Evolutionary conservation across 1,140 invertebrate genomes (phyloP).

Genomic region (Bombus huntii): DNA sequence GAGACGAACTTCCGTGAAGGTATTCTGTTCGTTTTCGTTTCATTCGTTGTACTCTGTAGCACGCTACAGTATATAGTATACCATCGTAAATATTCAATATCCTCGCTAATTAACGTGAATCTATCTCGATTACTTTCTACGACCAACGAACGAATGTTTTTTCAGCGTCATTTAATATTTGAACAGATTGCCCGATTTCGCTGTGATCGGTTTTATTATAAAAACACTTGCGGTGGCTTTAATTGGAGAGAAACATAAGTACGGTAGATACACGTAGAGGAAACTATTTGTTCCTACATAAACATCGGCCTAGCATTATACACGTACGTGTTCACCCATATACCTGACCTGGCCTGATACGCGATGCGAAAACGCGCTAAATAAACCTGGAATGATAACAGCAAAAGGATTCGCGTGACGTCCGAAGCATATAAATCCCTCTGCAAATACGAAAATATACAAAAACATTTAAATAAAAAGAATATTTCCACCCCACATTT

Average conservation of each 20-base stretch:
- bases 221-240: background rate
- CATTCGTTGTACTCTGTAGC: background rate
- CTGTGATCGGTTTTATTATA: too few species aligned
- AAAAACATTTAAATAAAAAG: background rate
- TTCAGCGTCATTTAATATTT: too few species aligned
- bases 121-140: background rate
- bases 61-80: background rate
- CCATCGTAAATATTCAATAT: background rate
- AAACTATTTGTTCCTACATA: background rate
- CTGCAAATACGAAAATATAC: background rate
- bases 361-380: background rate
- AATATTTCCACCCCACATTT: background rate
- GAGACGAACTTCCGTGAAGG: background rate
- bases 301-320: background rate
- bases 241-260: background rate
- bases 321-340: constrained; percentile 25
- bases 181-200: background rate
- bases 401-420: background rate
- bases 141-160: background rate
- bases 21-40: background rate
- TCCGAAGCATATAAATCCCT: background rate
- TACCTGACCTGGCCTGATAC: background rate
- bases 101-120: background rate
- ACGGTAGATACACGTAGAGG: too few species aligned
- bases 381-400: background rate